Evolutionary conservation across 2,797 vertebrate genomes (phyloP).

Genomic region (Chaetodon trifasciatus): DNA sequence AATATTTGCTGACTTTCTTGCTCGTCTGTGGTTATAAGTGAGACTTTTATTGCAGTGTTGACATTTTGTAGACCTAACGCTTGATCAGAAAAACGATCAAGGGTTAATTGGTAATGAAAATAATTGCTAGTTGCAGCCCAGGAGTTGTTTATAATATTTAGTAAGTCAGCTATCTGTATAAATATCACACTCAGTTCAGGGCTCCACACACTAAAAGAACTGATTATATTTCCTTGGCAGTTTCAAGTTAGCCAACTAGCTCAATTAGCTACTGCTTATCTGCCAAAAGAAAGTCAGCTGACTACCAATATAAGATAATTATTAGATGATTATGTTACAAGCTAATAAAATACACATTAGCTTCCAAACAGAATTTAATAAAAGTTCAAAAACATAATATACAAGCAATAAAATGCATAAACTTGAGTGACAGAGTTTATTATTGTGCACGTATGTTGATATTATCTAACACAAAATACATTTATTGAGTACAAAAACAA

Average conservation of each 20-base stretch:
- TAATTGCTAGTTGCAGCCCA: too few relatives aligned
- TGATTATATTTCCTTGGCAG: not conserved
- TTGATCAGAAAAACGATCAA: not conserved
- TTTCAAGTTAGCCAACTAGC: not conserved
- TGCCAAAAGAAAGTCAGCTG: not conserved
- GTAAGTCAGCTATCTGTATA: not conserved
- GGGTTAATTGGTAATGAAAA: not conserved
- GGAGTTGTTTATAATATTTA: not conserved
- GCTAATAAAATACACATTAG: not conserved
- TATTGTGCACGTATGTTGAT: not conserved
- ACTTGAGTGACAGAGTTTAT: too few relatives aligned
- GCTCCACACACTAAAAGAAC: too few relatives aligned
- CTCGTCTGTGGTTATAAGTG: not conserved
- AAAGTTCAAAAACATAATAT: not conserved
- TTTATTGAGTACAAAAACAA: not conserved
- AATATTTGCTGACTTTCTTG: not conserved
- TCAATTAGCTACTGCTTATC: not conserved
- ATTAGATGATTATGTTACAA: not conserved
- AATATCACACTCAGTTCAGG: not conserved
- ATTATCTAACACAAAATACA: not conserved
- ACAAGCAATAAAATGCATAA: too few relatives aligned
- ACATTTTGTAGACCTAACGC: not conserved
- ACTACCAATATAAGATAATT: not conserved
- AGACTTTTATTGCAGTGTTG: not conserved
- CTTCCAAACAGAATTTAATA: not conserved